Conservation (phyloP, 2,113 vertebrate genomes). For the Petromus typicus region DNA sequence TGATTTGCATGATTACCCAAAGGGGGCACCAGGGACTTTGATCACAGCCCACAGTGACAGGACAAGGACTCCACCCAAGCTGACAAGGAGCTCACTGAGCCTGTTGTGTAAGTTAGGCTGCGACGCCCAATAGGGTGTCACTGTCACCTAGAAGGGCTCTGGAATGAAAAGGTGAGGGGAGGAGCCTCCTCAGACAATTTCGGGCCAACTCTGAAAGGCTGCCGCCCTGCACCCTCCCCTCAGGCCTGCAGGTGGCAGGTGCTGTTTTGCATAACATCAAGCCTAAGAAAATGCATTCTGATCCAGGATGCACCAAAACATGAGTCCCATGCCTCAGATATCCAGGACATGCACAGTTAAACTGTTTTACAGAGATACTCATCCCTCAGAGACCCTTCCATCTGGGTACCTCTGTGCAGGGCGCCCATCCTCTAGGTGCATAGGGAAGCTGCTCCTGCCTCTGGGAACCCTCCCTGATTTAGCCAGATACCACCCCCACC, state of each 20-base stretch:
- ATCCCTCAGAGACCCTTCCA: fast-evolving
- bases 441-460: neutral
- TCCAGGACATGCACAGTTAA: fast-evolving
- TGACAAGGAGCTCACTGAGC: neutral
- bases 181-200: neutral
- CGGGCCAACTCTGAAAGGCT: neutral
- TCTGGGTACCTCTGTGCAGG: fast-evolving
- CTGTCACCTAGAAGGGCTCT: neutral
- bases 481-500: neutral
- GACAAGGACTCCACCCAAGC: neutral
- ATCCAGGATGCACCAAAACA: fast-evolving
- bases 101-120: neutral
- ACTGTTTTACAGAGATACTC: neutral
- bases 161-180: neutral
- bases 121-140: fast-evolving
- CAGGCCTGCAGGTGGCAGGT: neutral
- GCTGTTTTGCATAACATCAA: neutral
- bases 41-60: neutral
- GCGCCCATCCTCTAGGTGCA: neutral
- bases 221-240: neutral
- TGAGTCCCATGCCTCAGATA: fast-evolving
- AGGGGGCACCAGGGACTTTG: neutral
- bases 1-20: neutral
- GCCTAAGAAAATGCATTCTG: neutral
- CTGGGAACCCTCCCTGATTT: neutral